Evolutionary conservation across 2,888 invertebrate genomes (phyloP).

Genomic region (Phalera bucephala): DNA sequence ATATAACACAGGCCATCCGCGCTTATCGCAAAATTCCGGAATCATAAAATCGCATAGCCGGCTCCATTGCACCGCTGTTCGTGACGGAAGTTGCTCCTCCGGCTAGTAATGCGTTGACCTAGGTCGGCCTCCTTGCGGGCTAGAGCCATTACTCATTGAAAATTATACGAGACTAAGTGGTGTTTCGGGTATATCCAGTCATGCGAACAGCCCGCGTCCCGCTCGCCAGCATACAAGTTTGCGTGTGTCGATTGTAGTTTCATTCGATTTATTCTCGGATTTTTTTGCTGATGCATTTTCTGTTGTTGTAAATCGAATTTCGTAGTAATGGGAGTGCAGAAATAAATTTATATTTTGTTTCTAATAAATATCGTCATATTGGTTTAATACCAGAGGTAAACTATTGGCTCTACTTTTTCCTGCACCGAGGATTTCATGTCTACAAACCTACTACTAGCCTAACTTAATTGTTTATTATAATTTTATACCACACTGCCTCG

Average conservation of each 20-base stretch:
- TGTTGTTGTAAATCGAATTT: no score
- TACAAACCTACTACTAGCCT: no score
- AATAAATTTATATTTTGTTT: no score
- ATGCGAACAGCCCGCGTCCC: constrained; percentile 40
- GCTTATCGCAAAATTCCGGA: constrained; percentile 29
- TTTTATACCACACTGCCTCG: no score
- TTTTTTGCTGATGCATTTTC: constrained; percentile 47
- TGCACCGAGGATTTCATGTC: no score
- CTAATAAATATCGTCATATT: no score
- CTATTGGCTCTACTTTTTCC: no score
- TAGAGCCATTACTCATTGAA: constrained; percentile 75
- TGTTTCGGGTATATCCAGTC: constrained; percentile 71
- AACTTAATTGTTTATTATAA: no score
- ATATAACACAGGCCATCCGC: constrained; percentile 15
- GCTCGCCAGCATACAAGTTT: constrained; percentile 39
- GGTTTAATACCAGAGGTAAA: no score
- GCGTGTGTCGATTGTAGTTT: constrained; percentile 44
- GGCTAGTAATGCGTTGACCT: constrained; percentile 70
- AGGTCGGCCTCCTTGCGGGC: constrained; percentile 59
- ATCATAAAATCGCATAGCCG: constrained; percentile 30
- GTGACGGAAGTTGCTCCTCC: constrained; percentile 51
- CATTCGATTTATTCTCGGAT: constrained; percentile 48
- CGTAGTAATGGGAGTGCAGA: no score
- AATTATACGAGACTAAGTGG: constrained; percentile 78
- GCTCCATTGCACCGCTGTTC: constrained; percentile 40